Conservation (phyloP, 2,888 invertebrate genomes). For the Habroteleia sp. region DNA sequence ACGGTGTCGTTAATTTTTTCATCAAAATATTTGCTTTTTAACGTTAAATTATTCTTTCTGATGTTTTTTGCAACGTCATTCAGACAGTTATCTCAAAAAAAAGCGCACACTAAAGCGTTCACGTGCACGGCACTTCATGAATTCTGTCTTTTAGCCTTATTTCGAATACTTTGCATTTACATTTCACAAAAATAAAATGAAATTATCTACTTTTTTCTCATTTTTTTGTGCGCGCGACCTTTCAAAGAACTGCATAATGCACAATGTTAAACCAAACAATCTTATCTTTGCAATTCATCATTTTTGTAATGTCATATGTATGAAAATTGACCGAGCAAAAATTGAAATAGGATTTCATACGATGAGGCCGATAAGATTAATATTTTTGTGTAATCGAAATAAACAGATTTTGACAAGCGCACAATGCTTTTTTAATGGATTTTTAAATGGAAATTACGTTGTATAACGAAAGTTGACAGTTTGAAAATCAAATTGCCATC, state of each 20-base stretch:
- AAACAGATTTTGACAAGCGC: conserved; percentile 4
- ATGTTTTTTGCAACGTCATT: conserved; percentile 1
- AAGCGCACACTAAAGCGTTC: background rate
- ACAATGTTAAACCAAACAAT: conserved; percentile 6
- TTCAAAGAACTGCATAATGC: background rate
- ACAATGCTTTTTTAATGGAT: background rate
- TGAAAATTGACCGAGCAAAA: conserved; percentile 27
- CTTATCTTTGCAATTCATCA: conserved; percentile 33
- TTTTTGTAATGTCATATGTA: conserved; percentile 15
- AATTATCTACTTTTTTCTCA: conserved; percentile 24
- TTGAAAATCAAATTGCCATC: conserved; percentile 11
- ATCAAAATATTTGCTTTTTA: conserved; percentile 5
- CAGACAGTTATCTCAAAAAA: conserved; percentile 6
- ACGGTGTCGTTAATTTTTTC: background rate
- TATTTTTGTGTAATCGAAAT: conserved; percentile 15
- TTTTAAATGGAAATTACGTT: conserved; percentile 1
- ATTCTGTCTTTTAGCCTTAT: conserved; percentile 9
- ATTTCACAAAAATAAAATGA: conserved; percentile 12
- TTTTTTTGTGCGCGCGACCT: conserved; percentile 4
- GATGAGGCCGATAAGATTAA: conserved; percentile 12
- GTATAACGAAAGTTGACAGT: conserved; percentile 13
- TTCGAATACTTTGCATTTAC: conserved; percentile 11
- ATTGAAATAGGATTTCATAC: conserved; percentile 25
- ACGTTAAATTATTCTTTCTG: conserved; percentile 4
- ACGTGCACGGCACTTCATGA: conserved; percentile 6